A percentile compares a stretch with the other conserved stretches of the same genome.
Evolutionary conservation across 2,113 vertebrate genomes (phyloP).

Genomic region (Apteryx mantelli): DNA sequence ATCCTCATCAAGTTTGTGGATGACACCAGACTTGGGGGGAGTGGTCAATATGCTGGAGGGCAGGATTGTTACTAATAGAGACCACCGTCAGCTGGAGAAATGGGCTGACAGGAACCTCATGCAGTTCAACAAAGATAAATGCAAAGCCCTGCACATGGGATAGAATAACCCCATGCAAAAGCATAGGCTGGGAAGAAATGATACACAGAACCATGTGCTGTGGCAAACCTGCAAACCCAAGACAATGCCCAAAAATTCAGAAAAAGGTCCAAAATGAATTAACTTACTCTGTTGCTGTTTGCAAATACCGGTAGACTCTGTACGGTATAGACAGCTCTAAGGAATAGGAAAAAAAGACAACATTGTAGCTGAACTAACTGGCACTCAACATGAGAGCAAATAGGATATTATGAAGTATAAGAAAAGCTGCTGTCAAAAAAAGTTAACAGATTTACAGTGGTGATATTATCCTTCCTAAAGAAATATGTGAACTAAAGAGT

Average conservation of each 20-base stretch:
- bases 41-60: accelerated
- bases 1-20: not conserved
- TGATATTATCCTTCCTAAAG: not conserved
- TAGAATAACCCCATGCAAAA: not conserved
- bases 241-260: not conserved
- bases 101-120: not conserved
- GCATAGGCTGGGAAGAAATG: not conserved
- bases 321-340: not conserved
- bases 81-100: not conserved
- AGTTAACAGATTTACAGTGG: not conserved
- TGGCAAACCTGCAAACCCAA: not conserved
- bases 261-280: not conserved
- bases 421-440: not conserved
- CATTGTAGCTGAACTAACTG: not conserved
- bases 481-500: not conserved
- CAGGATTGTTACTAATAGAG: not conserved
- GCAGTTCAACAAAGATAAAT: not conserved
- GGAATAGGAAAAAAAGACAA: not conserved
- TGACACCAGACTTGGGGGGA: not conserved
- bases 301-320: not conserved
- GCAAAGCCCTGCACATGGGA: not conserved
- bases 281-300: not conserved
- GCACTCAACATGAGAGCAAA: not conserved
- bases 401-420: not conserved
- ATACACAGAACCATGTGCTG: not conserved